Base-by-base conservation (phyloP, 2,888 invertebrate species). In the Theodoxus fluviatilis region DNA sequence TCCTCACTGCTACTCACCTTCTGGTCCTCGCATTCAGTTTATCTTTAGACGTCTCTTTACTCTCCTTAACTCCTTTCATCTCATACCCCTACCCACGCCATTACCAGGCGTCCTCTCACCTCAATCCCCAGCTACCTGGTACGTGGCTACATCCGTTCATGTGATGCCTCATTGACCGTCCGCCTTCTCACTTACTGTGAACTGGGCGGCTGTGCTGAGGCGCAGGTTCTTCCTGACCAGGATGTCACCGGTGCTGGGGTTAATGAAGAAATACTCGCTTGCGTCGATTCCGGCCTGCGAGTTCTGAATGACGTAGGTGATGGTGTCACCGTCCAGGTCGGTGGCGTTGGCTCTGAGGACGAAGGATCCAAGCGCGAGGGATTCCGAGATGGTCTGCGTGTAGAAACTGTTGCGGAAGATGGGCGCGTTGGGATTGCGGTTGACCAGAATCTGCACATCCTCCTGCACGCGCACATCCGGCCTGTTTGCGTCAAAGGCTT, bases 291-390 rank as follows among this genome's bases (percentile, higher is more conserved):
- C 43, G 43, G 59, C 69, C 9, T 57, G 43, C 31, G 73, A 66
- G 18, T 63, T 38, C 9, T 70, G 59, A 37, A 80, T 74, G 22
- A 69, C 72, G 33, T 79, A 80, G n/a, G 73, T 55, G 6, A 75
- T 47, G 1, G 37, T 52, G 69, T 80, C 73, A 28, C 74, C 73
- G 71, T 82, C 81, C 2, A 55, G 61, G 72, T 82, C 81, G 0
- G 69, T 73, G 33, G 81, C 81, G 3, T 67, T 69, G 12, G 96
- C 90, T 25, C 89, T 87, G 37, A 96, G 91, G 0, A 94, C 92
- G 40, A 90, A 88, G 28, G 91, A 92, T 0, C 84, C 83, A 18
- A 79, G 75, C 0, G 68, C 68, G 22, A 73, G 75, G 12, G 73
- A 78, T 71, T 84, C 82, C 18, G 74, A 70, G n/a, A 84, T 74